Percentiles rank a stretch among this genome's conserved stretches.
Conservation (phyloP, 2,113 vertebrate genomes). For the Paratilapia polleni region DNA sequence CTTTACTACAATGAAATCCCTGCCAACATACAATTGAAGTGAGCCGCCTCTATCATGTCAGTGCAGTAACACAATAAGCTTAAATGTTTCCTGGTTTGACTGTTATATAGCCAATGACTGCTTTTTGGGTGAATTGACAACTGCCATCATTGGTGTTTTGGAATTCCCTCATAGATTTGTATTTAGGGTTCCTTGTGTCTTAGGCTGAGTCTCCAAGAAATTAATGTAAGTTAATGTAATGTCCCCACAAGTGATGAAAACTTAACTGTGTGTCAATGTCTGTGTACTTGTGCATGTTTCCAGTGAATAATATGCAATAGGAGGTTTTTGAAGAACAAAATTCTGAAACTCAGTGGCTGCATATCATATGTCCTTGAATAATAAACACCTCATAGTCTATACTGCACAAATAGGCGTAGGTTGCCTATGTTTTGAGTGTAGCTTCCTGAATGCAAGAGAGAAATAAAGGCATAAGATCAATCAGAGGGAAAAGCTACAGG, state of each 20-base stretch:
- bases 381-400: constrained; percentile 9
- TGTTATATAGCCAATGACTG: neutral
- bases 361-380: constrained; percentile 46
- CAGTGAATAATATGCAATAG: constrained; percentile 37
- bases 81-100: constrained; percentile 4
- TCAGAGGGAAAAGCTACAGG: neutral
- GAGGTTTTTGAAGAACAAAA: constrained; percentile 37
- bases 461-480: neutral
- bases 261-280: neutral
- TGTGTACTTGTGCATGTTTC: constrained; percentile 1
- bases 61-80: neutral
- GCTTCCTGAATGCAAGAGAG: neutral
- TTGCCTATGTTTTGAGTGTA: neutral
- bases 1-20: neutral
- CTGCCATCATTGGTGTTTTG: neutral
- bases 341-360: too few relatives aligned
- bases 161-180: too few relatives aligned
- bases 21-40: neutral
- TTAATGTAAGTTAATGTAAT: neutral
- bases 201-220: neutral
- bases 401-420: neutral
- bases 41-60: neutral
- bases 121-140: neutral
- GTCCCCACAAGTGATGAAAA: neutral
- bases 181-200: too few relatives aligned